Conservation (phyloP, 2,888 invertebrate genomes). For the Campoplex capitator region DNA sequence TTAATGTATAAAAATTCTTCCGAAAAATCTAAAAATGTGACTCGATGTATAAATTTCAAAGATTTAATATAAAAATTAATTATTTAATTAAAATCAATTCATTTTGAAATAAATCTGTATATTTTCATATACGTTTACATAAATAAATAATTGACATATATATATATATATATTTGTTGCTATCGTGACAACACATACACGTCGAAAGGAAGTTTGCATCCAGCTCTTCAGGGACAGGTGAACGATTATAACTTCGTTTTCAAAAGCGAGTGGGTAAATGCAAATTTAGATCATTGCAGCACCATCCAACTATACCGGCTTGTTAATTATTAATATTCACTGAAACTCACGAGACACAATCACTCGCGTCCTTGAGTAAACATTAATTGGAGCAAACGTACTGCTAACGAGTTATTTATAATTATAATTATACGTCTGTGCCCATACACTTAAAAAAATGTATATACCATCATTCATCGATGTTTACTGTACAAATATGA, state of each 20-base stretch:
- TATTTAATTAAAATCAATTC: too few relatives aligned
- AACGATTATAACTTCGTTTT: constrained; percentile 30
- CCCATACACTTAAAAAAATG: background rate
- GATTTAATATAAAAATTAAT: too few relatives aligned
- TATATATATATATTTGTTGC: background rate
- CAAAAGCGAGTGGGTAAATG: constrained; percentile 8
- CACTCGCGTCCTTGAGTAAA: constrained; percentile 50
- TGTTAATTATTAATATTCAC: constrained; percentile 26
- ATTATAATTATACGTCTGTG: background rate
- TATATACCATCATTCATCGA: background rate
- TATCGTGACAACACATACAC: background rate
- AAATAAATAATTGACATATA: background rate
- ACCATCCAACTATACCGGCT: background rate
- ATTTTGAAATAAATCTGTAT: too few relatives aligned
- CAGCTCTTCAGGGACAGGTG: constrained; percentile 30
- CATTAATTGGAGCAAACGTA: constrained; percentile 53
- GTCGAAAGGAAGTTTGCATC: constrained; percentile 10
- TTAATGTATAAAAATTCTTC: background rate
- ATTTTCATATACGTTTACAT: too few relatives aligned
- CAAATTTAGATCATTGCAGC: constrained; percentile 39
- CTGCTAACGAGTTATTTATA: constrained; percentile 40
- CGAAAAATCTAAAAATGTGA: too few relatives aligned
- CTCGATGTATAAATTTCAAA: too few relatives aligned
- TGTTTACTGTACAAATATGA: background rate
- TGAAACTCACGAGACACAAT: constrained; percentile 67